Percentiles rank a stretch among this genome's conserved stretches.
phyloP scores from a whole-genome alignment of 2,113 vertebrate species.

The Podocnemis expansa region DNA sequence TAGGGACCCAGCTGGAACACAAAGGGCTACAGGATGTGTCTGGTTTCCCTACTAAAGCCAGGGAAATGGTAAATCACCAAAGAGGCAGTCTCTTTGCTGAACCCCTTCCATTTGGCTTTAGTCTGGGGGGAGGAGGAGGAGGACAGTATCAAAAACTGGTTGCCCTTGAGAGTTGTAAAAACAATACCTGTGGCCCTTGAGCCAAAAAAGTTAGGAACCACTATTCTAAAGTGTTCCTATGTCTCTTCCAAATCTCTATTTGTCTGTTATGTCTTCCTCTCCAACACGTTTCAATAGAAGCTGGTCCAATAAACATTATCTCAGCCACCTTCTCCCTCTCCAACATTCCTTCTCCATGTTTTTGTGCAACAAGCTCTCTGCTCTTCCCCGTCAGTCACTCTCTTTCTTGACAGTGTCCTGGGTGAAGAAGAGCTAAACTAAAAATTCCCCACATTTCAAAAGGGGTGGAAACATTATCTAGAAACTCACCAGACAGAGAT shows the following conservation, averaged over 20 bases:
- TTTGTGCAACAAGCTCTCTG: not conserved
- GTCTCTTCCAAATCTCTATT: not conserved
- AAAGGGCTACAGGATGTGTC: no score
- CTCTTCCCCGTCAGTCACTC: not conserved
- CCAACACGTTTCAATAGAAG: not conserved
- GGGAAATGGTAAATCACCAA: no score
- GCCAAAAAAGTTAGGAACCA: no score
- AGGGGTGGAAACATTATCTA: not conserved
- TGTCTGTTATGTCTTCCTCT: not conserved
- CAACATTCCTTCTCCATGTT: not conserved
- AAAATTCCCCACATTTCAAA: not conserved
- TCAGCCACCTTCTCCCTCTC: not conserved
- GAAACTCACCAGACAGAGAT: not conserved
- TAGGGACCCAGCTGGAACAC: no score
- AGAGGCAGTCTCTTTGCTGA: no score
- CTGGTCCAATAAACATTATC: not conserved
- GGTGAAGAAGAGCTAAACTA: not conserved
- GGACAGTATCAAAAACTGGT: no score
- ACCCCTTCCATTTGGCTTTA: no score
- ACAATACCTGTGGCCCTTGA: no score
- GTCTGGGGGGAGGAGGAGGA: no score
- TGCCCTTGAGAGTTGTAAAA: no score
- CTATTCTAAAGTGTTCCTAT: no score
- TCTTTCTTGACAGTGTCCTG: not conserved
- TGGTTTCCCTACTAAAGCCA: no score